Evolutionary conservation across 1,140 invertebrate genomes (phyloP).

Genomic region (Trichoplusia ni): DNA sequence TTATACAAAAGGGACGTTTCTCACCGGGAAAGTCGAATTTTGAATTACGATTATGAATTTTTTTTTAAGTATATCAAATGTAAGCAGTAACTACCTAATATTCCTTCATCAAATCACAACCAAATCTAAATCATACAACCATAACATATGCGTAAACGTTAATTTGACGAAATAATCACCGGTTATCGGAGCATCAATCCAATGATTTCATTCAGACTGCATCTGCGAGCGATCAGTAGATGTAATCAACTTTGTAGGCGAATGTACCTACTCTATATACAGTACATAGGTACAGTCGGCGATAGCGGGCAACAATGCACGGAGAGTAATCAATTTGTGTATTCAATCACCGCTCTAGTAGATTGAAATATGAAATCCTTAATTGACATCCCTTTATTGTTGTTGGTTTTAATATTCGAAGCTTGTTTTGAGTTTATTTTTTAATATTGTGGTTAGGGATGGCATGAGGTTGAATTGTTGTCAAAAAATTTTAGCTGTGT

Average conservation of each 20-base stretch:
- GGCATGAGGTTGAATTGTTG: too few species aligned
- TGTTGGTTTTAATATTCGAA: too few species aligned
- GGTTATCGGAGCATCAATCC: neutral
- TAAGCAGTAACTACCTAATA: too few species aligned
- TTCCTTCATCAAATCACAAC: neutral
- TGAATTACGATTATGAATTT: too few species aligned
- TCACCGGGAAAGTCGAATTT: too few species aligned
- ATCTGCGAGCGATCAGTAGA: constrained; percentile 35
- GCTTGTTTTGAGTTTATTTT: too few species aligned
- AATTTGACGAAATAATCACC: neutral
- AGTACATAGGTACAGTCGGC: constrained; percentile 21
- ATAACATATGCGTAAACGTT: neutral
- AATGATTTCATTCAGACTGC: constrained; percentile 8
- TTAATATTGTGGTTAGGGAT: too few species aligned
- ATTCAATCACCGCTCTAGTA: constrained; percentile 59
- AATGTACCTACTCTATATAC: constrained; percentile 3
- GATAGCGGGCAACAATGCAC: constrained; percentile 61
- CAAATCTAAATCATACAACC: neutral
- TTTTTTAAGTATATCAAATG: too few species aligned
- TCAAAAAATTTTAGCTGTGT: too few species aligned
- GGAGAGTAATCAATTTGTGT: constrained; percentile 70
- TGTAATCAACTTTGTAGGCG: constrained; percentile 63
- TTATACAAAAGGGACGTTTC: too few species aligned
- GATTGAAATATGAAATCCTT: constrained; percentile 35
- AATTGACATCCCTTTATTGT: constrained; percentile 28